phyloP scores from a whole-genome alignment of 2,113 vertebrate genomes.

The Brachionichthys hirsutus region DNA sequence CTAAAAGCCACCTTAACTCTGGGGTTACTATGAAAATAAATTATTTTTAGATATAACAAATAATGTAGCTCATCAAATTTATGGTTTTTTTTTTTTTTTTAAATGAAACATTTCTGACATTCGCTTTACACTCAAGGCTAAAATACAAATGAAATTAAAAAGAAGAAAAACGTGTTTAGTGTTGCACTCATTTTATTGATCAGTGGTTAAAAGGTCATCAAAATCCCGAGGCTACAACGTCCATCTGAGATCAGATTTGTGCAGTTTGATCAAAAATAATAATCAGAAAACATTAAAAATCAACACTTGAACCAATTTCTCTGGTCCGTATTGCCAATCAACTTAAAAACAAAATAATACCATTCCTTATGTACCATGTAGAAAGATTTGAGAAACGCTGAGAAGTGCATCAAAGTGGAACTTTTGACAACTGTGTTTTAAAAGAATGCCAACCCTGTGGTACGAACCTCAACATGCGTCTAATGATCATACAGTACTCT shows the following conservation, averaged over 20 bases:
- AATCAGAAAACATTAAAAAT: constrained; percentile 64
- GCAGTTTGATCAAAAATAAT: constrained; percentile 77
- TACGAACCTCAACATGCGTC: constrained; percentile 23
- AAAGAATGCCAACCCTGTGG: constrained; percentile 25
- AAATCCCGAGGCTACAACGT: constrained; percentile 65
- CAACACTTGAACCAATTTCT: constrained; percentile 63
- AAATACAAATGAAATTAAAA: constrained; percentile 28
- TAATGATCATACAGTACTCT: constrained; percentile 44
- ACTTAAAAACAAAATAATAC: constrained; percentile 62
- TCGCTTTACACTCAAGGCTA: too few relatives aligned
- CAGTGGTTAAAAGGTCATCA: constrained; percentile 80
- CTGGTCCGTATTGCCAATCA: constrained; percentile 56
- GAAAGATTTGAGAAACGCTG: constrained; percentile 53
- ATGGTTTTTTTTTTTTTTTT: too few relatives aligned
- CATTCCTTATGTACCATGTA: constrained; percentile 70
- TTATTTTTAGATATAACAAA: neutral
- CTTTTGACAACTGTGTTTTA: constrained; percentile 42
- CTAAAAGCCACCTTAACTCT: neutral
- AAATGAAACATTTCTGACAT: too few relatives aligned
- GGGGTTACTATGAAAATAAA: neutral
- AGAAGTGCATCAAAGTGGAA: constrained; percentile 69
- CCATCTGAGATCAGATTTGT: constrained; percentile 69
- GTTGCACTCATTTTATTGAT: constrained; percentile 81
- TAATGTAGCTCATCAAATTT: neutral
- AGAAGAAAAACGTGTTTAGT: constrained; percentile 64